Percentiles rank a stretch among this genome's conserved stretches.
phyloP scores from a whole-genome alignment of 2,113 vertebrate genomes.

The Dolichotis patagonum region DNA sequence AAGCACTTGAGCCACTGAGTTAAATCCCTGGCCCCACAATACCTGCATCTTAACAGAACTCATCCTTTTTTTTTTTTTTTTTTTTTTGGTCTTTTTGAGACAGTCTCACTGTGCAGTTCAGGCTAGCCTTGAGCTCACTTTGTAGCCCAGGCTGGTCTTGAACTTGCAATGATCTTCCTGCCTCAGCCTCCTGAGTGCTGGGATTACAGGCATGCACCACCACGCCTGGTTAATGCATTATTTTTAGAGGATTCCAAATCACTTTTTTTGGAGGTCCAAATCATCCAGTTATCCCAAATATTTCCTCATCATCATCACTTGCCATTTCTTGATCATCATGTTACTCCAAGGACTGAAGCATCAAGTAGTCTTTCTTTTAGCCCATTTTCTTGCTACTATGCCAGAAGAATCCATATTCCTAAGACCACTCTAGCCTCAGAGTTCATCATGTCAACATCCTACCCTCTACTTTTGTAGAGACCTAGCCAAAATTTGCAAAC shows the following conservation, averaged over 20 bases:
- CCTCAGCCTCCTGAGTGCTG: too few relatives aligned
- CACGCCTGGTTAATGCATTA: too few relatives aligned
- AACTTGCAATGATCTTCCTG: too few relatives aligned
- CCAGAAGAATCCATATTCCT: slow-evolving; percentile 3
- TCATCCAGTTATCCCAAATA: not conserved
- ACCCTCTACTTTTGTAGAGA: not conserved
- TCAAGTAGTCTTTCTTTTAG: not conserved
- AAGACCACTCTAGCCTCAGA: not conserved
- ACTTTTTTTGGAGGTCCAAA: not conserved
- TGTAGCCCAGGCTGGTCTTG: too few relatives aligned
- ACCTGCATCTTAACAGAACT: not conserved
- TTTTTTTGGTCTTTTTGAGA: too few relatives aligned
- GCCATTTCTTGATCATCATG: not conserved
- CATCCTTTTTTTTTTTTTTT: too few relatives aligned
- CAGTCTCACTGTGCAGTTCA: too few relatives aligned
- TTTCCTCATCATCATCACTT: not conserved
- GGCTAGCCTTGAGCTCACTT: too few relatives aligned
- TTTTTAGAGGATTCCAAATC: not conserved
- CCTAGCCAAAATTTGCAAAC: not conserved
- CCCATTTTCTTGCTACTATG: not conserved
- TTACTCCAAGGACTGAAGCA: not conserved
- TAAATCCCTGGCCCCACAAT: too few relatives aligned
- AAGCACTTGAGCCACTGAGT: too few relatives aligned
- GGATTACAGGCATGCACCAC: too few relatives aligned
- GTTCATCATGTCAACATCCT: not conserved